A percentile compares a stretch with the other conserved stretches of the same genome.
Evolutionary conservation across 1,140 invertebrate species (phyloP).

Genomic region (Tribolium castaneum): DNA sequence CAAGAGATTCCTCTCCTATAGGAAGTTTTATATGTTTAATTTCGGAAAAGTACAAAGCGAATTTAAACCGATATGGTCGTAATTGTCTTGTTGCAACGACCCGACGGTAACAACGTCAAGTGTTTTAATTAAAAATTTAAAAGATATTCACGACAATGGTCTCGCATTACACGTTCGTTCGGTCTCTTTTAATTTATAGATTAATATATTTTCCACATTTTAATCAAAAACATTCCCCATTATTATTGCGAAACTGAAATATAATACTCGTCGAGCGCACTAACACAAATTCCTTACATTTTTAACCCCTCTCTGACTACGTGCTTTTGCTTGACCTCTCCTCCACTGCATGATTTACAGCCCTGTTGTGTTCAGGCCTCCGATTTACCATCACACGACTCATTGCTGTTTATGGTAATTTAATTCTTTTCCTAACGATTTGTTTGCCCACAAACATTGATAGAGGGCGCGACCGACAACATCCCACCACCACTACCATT

Average conservation of each 20-base stretch:
- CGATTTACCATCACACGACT: not conserved
- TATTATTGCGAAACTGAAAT: constrained; percentile 28
- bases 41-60: not conserved
- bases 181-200: constrained; percentile 17
- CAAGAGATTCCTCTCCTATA: constrained; percentile 15
- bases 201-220: constrained; percentile 32
- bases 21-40: constrained; percentile 27
- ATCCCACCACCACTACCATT: not conserved
- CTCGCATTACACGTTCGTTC: not conserved
- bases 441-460: constrained; percentile 14
- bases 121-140: constrained; percentile 35
- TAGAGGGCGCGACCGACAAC: not conserved
- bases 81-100: constrained; percentile 21
- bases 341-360: constrained; percentile 20
- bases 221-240: constrained; percentile 31
- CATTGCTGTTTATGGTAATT: constrained; percentile 31
- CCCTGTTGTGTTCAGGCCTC: not conserved
- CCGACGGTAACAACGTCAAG: not conserved
- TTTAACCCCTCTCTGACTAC: constrained; percentile 16
- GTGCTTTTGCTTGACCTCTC: constrained; percentile 24
- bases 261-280: not conserved
- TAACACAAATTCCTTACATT: constrained; percentile 24
- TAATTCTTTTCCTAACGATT: constrained; percentile 31
- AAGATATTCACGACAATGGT: constrained; percentile 5
- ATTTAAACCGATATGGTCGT: constrained; percentile 18